Evolutionary conservation across 2,888 invertebrate genomes (phyloP).

Genomic region (Xylota segnis): DNA sequence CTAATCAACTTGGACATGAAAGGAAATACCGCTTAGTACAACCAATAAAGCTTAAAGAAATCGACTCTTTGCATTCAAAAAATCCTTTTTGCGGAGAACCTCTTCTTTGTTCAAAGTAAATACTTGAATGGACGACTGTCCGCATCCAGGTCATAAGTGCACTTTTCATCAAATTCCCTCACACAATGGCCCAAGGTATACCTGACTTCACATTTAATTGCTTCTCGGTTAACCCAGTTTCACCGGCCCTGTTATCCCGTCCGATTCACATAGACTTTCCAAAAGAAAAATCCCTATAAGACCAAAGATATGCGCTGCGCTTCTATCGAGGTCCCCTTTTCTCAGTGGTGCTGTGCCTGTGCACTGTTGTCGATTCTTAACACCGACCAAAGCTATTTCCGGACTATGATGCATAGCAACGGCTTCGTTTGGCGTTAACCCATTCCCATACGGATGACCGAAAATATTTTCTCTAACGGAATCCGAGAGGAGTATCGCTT

Average conservation of each 20-base stretch:
- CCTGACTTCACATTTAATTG: conserved; percentile 64
- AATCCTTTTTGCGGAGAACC: not conserved
- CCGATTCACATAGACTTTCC: conserved; percentile 41
- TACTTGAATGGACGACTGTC: conserved; percentile 1
- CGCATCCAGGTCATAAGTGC: conserved; percentile 38
- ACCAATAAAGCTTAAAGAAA: not conserved
- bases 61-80: not conserved
- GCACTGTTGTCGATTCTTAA: conserved; percentile 51
- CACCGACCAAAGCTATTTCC: conserved; percentile 56
- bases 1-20: too few relatives aligned
- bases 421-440: conserved; percentile 35
- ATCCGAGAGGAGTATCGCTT: conserved; percentile 41
- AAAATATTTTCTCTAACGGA: conserved; percentile 53
- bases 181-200: conserved; percentile 46
- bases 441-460: conserved; percentile 3
- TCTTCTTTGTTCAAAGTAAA: not conserved
- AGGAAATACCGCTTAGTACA: too few relatives aligned
- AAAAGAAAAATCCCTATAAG: conserved; percentile 17
- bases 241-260: conserved; percentile 41
- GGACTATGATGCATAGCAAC: conserved; percentile 52
- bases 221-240: conserved; percentile 67
- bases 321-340: conserved; percentile 1
- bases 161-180: conserved; percentile 62
- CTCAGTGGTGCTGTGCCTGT: not conserved
- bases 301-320: conserved; percentile 3